Evolutionary conservation across 2,888 invertebrate species (phyloP), one percentile per base, ranked within the genome.

Genomic region (Itoplectis maculator): DNA sequence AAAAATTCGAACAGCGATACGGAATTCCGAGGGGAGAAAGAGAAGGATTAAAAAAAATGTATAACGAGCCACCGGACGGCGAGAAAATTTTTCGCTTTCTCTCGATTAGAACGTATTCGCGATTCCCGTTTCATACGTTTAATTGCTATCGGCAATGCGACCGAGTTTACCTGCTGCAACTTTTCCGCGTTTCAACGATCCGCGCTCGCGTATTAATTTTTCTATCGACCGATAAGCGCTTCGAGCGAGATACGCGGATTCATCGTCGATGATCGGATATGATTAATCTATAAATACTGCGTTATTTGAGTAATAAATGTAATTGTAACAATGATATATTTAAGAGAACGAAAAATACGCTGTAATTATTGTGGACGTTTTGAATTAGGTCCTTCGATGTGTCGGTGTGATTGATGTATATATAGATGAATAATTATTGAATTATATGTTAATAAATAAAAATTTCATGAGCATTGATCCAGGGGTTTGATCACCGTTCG

Each of bases 361-460:
- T 73, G 51, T 73, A 65, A 73, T 77, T 77, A 66, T 61, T 73
- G 45, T 77, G 73, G 59, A 73, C 63, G 81, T 80, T 20, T 59
- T 66, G 56, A 75, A 79, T 69, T 79, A 73, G 81, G 74, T 84
- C 82, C 75, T 76, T 82, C 76, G 78, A 85, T 85, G 84, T 85
- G 80, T 82, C 54, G 68, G 47, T 82, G 82, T 82, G 73, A 84
- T 84, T 78, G 69, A 81, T 82, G 82, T 85, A 82, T 76, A 83
- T 77, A 84, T 68, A 82, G 63, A 35, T 54, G 29, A 11, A 47
- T 61, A 66, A 51, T 51, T n/a, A n/a, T n/a, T n/a, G n/a, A n/a
- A n/a, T n/a, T n/a, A n/a, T n/a, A n/a, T n/a, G n/a, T n/a, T n/a
- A n/a, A n/a, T n/a, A n/a, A n/a, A n/a, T n/a, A n/a, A n/a, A n/a